These are phyloP conservation scores for Lepilemur ruficaudatus DNA, from an alignment of 2,797 vertebrate species.

Conservation along the genomic window DNA sequence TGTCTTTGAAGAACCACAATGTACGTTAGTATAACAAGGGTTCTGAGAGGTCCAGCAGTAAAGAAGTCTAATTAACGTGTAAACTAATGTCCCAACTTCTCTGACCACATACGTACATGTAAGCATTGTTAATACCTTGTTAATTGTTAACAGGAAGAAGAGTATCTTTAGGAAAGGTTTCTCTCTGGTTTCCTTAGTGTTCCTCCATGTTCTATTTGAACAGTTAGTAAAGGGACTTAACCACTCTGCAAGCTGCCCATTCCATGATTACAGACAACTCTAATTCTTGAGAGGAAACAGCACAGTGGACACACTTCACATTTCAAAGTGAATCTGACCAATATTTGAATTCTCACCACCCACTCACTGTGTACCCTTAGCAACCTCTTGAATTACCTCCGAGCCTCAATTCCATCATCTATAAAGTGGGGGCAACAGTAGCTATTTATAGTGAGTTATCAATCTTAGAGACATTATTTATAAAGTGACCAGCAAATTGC, in stretches of 20 bases:
- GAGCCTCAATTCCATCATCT: not conserved
- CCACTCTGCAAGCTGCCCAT: not conserved
- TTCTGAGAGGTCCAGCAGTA: not conserved
- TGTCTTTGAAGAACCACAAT: not conserved
- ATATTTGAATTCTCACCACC: not conserved
- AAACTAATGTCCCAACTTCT: not conserved
- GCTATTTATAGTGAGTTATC: not conserved
- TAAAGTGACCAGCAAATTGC: not conserved
- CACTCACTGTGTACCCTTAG: not conserved
- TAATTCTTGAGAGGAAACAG: not conserved
- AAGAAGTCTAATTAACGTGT: not conserved
- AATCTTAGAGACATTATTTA: not conserved
- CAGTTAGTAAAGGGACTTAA: not conserved
- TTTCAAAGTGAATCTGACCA: not conserved
- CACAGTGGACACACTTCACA: not conserved
- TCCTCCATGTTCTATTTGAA: not conserved
- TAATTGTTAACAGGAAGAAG: not conserved
- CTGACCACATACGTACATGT: not conserved
- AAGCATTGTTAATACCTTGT: not conserved
- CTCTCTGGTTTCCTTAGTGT: not conserved
- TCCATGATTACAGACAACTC: not conserved
- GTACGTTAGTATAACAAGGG: not conserved
- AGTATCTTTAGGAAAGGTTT: not conserved
- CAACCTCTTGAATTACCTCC: not conserved
- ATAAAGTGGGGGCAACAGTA: not conserved